These are phyloP conservation scores for Pyrocoelia pectoralis DNA, from an alignment of 2,888 invertebrate genomes.

Conservation along the genomic window DNA sequence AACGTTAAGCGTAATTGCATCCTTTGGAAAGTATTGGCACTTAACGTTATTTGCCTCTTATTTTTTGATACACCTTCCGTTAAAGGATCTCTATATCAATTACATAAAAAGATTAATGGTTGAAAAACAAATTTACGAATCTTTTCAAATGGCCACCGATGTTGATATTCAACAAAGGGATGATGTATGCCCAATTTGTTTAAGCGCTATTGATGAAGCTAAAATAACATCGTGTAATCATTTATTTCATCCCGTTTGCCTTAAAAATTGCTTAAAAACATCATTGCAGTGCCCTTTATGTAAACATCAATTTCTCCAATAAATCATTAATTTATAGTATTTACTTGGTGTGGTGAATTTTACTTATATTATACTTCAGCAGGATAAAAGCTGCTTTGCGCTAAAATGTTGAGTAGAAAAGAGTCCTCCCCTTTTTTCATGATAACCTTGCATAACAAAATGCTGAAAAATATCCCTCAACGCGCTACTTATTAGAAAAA, in stretches of 20 bases:
- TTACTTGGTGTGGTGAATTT: no score
- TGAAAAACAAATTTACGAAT: slow-evolving; percentile 51
- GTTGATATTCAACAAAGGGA: slow-evolving; percentile 74
- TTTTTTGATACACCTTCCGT: slow-evolving; percentile 53
- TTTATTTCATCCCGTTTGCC: slow-evolving; percentile 79
- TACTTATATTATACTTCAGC: no score
- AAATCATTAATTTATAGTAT: slow-evolving; percentile 18
- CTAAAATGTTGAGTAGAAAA: no score
- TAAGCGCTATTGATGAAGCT: slow-evolving; percentile 74
- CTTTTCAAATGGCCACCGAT: slow-evolving; percentile 64
- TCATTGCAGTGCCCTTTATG: slow-evolving; percentile 79
- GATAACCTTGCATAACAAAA: no score
- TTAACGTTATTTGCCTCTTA: slow-evolving; percentile 51
- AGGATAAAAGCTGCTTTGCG: no score
- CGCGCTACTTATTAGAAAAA: no score
- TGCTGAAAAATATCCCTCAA: no score
- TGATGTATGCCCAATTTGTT: slow-evolving; percentile 81
- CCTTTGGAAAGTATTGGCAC: slow-evolving; percentile 40
- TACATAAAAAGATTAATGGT: slow-evolving; percentile 49
- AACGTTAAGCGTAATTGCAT: slow-evolving; percentile 37
- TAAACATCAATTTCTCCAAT: slow-evolving; percentile 60
- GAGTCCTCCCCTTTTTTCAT: no score
- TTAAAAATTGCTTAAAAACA: slow-evolving; percentile 73
- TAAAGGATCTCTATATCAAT: slow-evolving; percentile 54
- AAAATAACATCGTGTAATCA: slow-evolving; percentile 82